Evolutionary conservation across 2,797 vertebrate species (phyloP), one percentile per base, ranked within the genome.

Genomic region (Odontamblyopus rebecca): DNA sequence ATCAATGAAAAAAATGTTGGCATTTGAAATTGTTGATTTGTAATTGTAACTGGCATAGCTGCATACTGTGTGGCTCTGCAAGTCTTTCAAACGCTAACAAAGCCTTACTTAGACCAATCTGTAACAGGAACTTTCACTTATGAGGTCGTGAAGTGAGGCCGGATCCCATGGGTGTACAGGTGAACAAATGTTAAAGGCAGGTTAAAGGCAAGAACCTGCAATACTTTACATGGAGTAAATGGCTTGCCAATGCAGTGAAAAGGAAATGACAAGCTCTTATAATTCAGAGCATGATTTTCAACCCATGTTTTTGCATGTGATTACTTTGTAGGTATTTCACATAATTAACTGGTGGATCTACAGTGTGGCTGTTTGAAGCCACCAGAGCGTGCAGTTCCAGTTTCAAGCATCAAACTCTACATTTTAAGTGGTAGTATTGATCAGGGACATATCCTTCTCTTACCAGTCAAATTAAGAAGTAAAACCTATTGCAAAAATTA

Each of bases 391-490:
- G 7, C 26, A 16, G 62, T 38, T 56, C 5, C 29, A 56, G 7
- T 6, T 56, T 56, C 16, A 6, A 23, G 41, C 13, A 61, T 61
- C 26, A 74, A 60, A 71, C 64, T 16, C 11, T 60, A 2, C 18
- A 74, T 77, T 73, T 71, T 0, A 72, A 78, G 76, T 73, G 50
- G 19, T 51, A 68, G 56, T 30, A 80, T 7, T 70, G 66, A 75
- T 54, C 66, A 23, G 5, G 57, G 26, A 69, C 26, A 72, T 67
- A 41, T 68, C 54, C 13, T 59, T n/a, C 29, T 12, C 74, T 65
- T 61, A 68, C 4, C 23, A 44, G 2, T 51, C 27, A 7, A 73
- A 75, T 41, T 56, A 56, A 29, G 59, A 30, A 66, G 38, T 6
- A 54, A 73, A 76, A 67, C 44, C 59, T 50, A 73, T 77, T 30